Evolutionary conservation across 2,113 vertebrate genomes (phyloP).

Genomic region (Panthera uncia): DNA sequence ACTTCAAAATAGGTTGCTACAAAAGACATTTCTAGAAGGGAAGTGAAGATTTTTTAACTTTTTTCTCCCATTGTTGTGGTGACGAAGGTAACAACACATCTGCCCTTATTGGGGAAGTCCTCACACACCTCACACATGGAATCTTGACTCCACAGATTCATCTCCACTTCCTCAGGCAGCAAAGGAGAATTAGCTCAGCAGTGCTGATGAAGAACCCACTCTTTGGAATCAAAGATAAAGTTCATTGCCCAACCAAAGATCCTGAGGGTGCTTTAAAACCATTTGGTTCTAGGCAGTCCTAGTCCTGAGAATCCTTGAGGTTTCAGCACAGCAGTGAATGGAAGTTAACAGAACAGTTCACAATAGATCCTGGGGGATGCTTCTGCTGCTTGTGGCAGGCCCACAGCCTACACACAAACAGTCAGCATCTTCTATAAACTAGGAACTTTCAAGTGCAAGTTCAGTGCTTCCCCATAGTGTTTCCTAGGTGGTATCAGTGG

Average conservation of each 20-base stretch:
- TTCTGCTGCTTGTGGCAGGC: not conserved
- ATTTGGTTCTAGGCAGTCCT: not conserved
- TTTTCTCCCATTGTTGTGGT: not conserved
- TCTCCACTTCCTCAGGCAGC: not conserved
- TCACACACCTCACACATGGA: not conserved
- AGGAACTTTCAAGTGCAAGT: not conserved
- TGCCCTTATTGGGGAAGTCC: not conserved
- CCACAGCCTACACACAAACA: not conserved
- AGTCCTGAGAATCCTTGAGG: not conserved
- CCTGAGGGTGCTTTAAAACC: not conserved
- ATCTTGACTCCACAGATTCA: not conserved
- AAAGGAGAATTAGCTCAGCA: not conserved
- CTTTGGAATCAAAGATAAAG: not conserved
- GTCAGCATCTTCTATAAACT: not conserved
- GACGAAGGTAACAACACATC: not conserved
- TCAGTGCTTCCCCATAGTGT: not conserved
- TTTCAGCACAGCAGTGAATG: not conserved
- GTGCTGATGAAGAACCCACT: not conserved
- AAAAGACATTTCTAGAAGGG: not conserved
- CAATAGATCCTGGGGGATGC: not conserved
- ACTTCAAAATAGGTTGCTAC: not conserved
- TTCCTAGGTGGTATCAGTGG: not conserved
- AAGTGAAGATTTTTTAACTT: not conserved
- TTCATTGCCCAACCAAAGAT: not conserved
- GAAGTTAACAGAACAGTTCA: not conserved